A percentile compares a stretch with the other conserved stretches of the same genome.
These are phyloP conservation scores for Drosophila anomalata DNA, from an alignment of 2,888 invertebrate genomes.

Conservation along the genomic window DNA sequence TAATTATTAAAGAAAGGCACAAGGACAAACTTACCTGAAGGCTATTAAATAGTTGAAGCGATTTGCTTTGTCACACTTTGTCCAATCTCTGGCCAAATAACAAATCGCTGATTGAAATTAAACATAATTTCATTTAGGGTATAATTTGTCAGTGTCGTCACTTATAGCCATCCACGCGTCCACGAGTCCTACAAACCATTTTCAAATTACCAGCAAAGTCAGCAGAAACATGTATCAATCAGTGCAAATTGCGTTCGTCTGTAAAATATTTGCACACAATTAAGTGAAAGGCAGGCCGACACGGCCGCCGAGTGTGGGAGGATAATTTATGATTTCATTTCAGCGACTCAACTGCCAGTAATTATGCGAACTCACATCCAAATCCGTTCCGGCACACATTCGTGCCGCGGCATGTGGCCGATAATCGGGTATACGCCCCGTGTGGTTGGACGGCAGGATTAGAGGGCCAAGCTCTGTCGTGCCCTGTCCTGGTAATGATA, in stretches of 20 bases:
- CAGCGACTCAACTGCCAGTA: conserved; percentile 72
- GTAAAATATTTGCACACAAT: conserved; percentile 70
- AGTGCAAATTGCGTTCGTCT: conserved; percentile 52
- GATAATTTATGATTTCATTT: conserved; percentile 78
- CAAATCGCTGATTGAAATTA: background rate
- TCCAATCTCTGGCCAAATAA: background rate
- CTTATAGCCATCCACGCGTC: background rate
- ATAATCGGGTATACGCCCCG: conserved; percentile 55
- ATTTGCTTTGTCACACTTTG: too few species aligned
- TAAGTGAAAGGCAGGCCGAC: conserved; percentile 55
- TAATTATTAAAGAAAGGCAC: background rate
- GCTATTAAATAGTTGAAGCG: too few species aligned
- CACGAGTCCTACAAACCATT: conserved; percentile 2
- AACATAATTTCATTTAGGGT: background rate
- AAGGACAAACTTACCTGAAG: background rate
- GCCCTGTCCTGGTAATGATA: background rate
- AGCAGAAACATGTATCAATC: conserved; percentile 52
- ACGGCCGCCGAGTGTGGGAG: conserved; percentile 41
- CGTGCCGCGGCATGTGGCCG: conserved; percentile 20
- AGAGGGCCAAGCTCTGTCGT: conserved; percentile 18
- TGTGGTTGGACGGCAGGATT: conserved; percentile 23
- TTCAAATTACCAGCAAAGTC: conserved; percentile 15
- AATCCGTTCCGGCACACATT: conserved; percentile 3
- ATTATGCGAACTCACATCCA: conserved; percentile 61
- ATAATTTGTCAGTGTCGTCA: conserved; percentile 1